Evolutionary conservation across 2,888 invertebrate species (phyloP).

Genomic region (Cheilosia urbana): DNA sequence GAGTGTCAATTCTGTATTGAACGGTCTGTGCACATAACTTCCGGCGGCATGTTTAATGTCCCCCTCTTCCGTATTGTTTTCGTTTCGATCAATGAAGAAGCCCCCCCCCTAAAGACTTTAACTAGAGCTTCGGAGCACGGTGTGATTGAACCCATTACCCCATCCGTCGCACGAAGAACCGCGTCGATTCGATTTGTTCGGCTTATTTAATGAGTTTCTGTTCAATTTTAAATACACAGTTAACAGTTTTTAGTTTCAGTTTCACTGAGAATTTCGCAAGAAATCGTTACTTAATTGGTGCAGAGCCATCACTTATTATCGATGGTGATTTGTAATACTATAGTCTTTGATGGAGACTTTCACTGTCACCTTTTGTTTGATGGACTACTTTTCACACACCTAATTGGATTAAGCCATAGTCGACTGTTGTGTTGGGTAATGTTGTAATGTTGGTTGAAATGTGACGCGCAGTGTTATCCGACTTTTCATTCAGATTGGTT

Average conservation of each 20-base stretch:
- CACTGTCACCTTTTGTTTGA: conserved; percentile 58
- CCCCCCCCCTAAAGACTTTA: conserved; percentile 12
- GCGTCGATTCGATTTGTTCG: conserved; percentile 18
- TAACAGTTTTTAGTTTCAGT: conserved; percentile 13
- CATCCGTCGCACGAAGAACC: conserved; percentile 14
- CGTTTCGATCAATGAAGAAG: conserved; percentile 57
- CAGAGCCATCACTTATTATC: conserved; percentile 25
- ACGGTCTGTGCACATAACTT: conserved; percentile 74
- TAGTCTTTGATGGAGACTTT: conserved; percentile 43
- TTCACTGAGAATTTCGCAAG: conserved; percentile 40
- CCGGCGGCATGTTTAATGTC: conserved; percentile 57
- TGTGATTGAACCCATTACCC: conserved; percentile 60
- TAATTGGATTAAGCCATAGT: conserved; percentile 48
- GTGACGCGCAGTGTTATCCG: neutral
- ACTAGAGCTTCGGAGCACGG: conserved; percentile 16
- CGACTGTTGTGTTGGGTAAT: conserved; percentile 22
- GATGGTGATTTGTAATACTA: conserved; percentile 1
- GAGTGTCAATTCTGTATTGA: conserved; percentile 45
- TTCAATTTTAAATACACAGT: conserved; percentile 7
- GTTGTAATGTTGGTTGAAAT: conserved; percentile 30
- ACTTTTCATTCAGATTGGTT: neutral
- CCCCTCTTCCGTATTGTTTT: conserved; percentile 58
- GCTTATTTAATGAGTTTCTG: conserved; percentile 17
- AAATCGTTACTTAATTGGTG: conserved; percentile 45
- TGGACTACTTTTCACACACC: conserved; percentile 21